phyloP scores from a whole-genome alignment of 2,797 vertebrate species.

The Fratercula arctica region DNA sequence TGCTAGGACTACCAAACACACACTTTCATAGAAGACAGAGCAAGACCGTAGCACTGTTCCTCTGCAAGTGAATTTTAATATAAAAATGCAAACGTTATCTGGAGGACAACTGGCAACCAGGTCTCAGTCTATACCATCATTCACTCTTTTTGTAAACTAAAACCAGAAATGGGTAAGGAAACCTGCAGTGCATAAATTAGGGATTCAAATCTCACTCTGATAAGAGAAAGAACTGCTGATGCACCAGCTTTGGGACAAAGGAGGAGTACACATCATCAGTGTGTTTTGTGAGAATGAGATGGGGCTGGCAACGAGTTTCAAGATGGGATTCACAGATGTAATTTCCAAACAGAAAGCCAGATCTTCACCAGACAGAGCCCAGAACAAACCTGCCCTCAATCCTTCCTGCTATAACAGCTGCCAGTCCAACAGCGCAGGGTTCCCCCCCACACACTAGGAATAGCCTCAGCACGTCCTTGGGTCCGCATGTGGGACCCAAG shows the following conservation, averaged over 20 bases:
- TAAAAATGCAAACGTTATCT: background rate
- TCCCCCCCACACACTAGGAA: background rate
- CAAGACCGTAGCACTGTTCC: background rate
- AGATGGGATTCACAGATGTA: background rate
- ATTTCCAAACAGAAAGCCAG: background rate
- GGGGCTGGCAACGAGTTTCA: background rate
- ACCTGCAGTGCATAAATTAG: background rate
- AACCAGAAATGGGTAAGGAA: background rate
- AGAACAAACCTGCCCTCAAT: background rate
- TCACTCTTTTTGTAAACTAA: background rate
- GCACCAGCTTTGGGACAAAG: background rate
- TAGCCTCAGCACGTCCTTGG: fast-evolving
- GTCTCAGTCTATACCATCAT: background rate
- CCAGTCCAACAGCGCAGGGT: fast-evolving
- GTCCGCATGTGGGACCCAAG: background rate
- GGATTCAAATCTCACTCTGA: background rate
- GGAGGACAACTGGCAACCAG: background rate
- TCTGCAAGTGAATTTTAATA: background rate
- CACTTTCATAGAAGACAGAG: background rate
- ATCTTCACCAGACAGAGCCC: background rate
- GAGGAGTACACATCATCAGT: background rate
- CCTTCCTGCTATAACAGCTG: background rate
- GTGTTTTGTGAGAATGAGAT: background rate
- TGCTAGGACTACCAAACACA: background rate
- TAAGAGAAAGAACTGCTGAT: background rate